Evolutionary conservation across 2,113 vertebrate species (phyloP).

Genomic region (Ciconia maguari): DNA sequence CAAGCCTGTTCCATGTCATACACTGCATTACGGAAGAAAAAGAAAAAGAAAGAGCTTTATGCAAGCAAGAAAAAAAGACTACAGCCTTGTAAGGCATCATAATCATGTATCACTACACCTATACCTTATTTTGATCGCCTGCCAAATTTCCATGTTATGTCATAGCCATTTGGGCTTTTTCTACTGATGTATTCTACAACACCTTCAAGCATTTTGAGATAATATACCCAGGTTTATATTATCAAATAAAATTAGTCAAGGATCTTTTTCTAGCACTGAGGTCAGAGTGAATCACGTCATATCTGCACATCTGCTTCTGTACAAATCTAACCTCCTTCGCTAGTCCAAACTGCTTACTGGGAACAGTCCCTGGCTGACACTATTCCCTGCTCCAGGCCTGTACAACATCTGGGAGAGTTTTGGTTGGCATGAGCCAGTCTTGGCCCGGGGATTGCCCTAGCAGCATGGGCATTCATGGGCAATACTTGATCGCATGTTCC

Average conservation of each 20-base stretch:
- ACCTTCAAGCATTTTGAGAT: neutral
- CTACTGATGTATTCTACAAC: neutral
- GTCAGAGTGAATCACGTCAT: neutral
- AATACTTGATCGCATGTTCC: neutral
- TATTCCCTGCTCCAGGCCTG: neutral
- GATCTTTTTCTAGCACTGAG: neutral
- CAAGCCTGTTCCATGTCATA: neutral
- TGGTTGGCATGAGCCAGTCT: neutral
- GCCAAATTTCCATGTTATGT: neutral
- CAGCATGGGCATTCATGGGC: neutral
- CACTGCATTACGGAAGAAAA: neutral
- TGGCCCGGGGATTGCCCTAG: neutral
- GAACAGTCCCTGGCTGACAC: neutral
- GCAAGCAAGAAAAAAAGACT: neutral
- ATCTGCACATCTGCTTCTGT: neutral
- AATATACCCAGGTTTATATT: rapidly evolving
- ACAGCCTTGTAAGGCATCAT: neutral
- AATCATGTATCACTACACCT: neutral
- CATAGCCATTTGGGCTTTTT: neutral
- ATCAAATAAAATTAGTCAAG: neutral
- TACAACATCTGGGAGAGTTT: neutral
- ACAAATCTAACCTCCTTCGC: neutral
- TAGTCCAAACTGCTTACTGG: neutral
- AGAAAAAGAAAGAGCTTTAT: neutral
- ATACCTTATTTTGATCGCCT: neutral